phyloP scores from a whole-genome alignment of 2,888 invertebrate genomes.

The Lomographa bimaculata region DNA sequence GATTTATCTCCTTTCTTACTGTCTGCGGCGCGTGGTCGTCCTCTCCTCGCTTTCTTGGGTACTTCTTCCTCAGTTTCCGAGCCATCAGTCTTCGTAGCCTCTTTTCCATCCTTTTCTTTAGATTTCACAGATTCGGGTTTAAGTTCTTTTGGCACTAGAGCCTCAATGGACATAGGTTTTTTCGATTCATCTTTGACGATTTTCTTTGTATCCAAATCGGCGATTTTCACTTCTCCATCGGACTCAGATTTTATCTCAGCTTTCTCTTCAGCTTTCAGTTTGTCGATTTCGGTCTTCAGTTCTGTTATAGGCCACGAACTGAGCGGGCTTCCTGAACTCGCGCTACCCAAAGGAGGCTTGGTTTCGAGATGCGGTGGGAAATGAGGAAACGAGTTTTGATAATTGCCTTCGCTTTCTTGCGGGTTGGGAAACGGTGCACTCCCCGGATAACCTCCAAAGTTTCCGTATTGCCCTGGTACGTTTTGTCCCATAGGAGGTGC shows the following conservation, averaged over 20 bases:
- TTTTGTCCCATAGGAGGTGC: conserved; percentile 51
- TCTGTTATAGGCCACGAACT: conserved; percentile 74
- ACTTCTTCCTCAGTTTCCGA: conserved; percentile 63
- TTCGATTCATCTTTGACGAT: conserved; percentile 72
- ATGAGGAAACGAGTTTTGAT: conserved; percentile 55
- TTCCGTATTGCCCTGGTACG: conserved; percentile 41
- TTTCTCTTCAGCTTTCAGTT: conserved; percentile 73
- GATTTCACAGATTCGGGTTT: conserved; percentile 40
- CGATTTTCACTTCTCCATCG: conserved; percentile 79
- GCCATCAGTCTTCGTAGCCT: conserved; percentile 49
- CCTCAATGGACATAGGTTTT: conserved; percentile 38
- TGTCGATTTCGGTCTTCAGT: conserved; percentile 71
- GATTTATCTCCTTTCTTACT: conserved; percentile 62
- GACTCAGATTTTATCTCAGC: conserved; percentile 77
- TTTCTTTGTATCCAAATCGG: conserved; percentile 77
- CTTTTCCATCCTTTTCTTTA: conserved; percentile 48
- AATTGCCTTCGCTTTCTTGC: conserved; percentile 48
- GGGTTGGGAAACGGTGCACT: conserved; percentile 55
- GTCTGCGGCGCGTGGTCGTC: conserved; percentile 53
- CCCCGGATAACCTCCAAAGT: conserved; percentile 55
- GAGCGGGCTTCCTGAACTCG: conserved; percentile 65
- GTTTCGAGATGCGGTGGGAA: conserved; percentile 64
- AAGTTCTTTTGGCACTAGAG: conserved; percentile 37
- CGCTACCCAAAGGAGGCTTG: conserved; percentile 67
- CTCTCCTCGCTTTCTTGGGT: conserved; percentile 58